Percentiles rank a stretch among this genome's conserved stretches.
Conservation (phyloP, 2,797 vertebrate genomes). For the Chelonia mydas region DNA sequence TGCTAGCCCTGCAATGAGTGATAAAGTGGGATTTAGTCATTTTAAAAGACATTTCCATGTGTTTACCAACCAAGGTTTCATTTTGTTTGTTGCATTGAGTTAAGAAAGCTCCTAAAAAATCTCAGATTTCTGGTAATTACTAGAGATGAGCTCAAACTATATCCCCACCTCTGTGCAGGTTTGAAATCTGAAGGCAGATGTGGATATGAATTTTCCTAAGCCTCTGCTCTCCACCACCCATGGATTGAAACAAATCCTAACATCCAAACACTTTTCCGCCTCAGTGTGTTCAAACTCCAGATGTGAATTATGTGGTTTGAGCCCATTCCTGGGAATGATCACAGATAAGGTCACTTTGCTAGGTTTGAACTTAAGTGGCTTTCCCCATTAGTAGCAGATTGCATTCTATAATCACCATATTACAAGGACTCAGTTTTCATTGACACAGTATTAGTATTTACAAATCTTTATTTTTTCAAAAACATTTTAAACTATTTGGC, state of each 20-base stretch:
- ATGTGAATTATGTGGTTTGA: neutral
- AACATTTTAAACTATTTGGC: rapidly evolving
- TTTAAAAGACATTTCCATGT: neutral
- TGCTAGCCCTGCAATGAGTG: neutral
- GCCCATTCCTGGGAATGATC: neutral
- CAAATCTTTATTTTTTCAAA: neutral
- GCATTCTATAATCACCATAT: neutral
- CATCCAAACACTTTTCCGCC: neutral
- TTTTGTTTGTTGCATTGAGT: neutral
- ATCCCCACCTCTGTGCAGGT: neutral
- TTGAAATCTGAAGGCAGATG: neutral
- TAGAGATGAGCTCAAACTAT: neutral
- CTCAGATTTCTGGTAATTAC: neutral
- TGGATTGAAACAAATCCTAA: neutral
- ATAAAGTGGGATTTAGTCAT: neutral
- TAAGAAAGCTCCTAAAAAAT: neutral
- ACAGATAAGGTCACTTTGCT: neutral
- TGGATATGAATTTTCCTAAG: neutral
- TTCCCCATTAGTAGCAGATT: neutral
- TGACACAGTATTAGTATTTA: neutral
- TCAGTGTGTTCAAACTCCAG: neutral
- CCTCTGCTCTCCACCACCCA: neutral
- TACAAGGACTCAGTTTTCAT: neutral
- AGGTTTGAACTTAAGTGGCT: neutral
- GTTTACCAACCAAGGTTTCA: neutral